A percentile compares a stretch with the other conserved stretches of the same genome.
Conservation (phyloP, 2,797 vertebrate species). For the Lagorchestes hirsutus region DNA sequence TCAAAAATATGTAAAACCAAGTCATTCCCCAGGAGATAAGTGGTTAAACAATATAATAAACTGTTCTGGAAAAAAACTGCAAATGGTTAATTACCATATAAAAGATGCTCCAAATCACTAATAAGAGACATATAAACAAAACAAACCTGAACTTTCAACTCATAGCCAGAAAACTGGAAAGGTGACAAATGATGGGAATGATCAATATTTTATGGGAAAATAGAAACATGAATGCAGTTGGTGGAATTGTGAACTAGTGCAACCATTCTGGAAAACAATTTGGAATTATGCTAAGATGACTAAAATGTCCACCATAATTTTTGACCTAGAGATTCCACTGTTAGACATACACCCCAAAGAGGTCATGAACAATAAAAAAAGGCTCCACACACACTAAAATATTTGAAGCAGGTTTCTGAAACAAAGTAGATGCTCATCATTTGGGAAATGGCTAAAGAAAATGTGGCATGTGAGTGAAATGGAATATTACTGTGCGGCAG, state of each 20-base stretch:
- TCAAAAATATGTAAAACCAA: not conserved
- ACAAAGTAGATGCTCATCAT: not conserved
- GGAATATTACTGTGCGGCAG: not conserved
- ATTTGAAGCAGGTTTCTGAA: not conserved
- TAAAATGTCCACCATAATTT: not conserved
- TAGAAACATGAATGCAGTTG: not conserved
- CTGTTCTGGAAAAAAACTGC: not conserved
- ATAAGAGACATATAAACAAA: not conserved
- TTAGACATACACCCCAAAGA: not conserved
- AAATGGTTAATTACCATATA: not conserved
- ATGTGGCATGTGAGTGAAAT: not conserved
- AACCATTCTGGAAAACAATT: not conserved
- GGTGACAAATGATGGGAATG: not conserved
- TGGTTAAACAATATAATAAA: not conserved
- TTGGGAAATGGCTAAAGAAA: not conserved
- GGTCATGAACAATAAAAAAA: not conserved
- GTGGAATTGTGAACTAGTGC: not conserved
- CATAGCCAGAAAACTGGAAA: not conserved
- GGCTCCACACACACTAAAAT: not conserved
- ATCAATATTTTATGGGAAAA: not conserved
- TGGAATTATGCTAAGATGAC: not conserved
- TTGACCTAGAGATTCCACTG: not conserved
- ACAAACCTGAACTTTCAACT: not conserved
- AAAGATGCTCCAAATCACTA: not conserved
- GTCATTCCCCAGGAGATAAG: not conserved